These are phyloP conservation scores for Lasioglossum marginatum DNA, from an alignment of 2,888 invertebrate genomes.

Conservation along the genomic window DNA sequence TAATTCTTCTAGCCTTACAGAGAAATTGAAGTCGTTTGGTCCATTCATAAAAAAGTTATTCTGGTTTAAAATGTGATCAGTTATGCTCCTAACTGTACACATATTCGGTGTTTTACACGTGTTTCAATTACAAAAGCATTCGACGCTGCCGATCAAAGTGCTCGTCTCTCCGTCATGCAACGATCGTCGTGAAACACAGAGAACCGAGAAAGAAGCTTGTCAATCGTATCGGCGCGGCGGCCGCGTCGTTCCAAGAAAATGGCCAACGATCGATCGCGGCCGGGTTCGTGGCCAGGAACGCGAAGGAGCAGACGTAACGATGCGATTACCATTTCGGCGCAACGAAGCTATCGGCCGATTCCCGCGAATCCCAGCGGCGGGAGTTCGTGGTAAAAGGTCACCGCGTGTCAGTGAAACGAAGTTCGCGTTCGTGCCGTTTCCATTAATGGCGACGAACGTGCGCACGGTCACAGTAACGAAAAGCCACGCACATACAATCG, in stretches of 20 bases:
- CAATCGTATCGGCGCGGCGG: conserved; percentile 2
- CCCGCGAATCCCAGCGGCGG: conserved; percentile 36
- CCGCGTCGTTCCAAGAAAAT: conserved; percentile 17
- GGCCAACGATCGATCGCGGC: conserved; percentile 32
- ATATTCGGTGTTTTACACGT: background rate
- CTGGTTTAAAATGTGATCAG: no score
- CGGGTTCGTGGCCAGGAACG: conserved; percentile 5
- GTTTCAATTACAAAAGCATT: background rate
- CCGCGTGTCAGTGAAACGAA: conserved; percentile 46
- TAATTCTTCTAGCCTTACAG: no score
- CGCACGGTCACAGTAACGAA: conserved; percentile 41
- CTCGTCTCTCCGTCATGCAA: background rate
- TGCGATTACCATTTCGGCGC: conserved; percentile 51
- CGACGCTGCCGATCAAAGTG: background rate
- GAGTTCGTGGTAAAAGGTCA: conserved; percentile 51
- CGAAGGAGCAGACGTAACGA: conserved; percentile 43
- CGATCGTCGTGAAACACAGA: background rate
- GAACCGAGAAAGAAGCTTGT: background rate
- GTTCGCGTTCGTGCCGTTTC: conserved; percentile 53
- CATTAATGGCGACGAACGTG: conserved; percentile 58
- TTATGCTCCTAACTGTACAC: no score
- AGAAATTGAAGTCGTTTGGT: no score
- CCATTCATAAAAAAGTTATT: no score
- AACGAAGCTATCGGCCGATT: conserved; percentile 42
- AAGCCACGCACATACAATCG: conserved; percentile 24